A percentile compares a stretch with the other conserved stretches of the same genome.
phyloP scores from a whole-genome alignment of 2,113 vertebrate genomes.

The Callionymus lyra region DNA sequence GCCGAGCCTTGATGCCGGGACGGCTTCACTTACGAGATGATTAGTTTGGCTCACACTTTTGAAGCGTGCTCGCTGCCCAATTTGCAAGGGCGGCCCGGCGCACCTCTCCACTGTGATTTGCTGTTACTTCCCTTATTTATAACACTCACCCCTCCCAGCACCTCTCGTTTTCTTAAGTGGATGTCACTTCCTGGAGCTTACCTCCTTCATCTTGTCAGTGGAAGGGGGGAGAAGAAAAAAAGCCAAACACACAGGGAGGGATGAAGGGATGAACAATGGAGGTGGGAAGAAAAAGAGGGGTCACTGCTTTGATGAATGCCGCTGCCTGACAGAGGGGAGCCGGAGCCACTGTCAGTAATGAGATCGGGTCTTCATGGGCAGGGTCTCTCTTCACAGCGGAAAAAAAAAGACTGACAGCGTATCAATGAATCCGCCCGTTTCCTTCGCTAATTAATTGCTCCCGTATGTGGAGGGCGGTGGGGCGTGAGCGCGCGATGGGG shows the following conservation, averaged over 20 bases:
- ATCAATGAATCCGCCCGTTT: constrained; percentile 44
- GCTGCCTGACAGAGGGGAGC: constrained; percentile 30
- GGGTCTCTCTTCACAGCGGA: constrained; percentile 29
- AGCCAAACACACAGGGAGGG: constrained; percentile 18
- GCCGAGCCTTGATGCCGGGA: constrained; percentile 19
- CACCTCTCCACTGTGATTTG: not conserved
- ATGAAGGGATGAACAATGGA: not conserved
- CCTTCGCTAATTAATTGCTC: constrained; percentile 42
- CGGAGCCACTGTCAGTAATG: constrained; percentile 36
- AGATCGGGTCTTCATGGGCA: constrained; percentile 47
- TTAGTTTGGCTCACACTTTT: constrained; percentile 1
- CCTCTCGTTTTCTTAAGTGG: constrained; percentile 25
- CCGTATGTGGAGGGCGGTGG: constrained; percentile 7
- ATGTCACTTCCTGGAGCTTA: constrained; percentile 29
- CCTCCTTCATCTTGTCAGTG: constrained; percentile 38
- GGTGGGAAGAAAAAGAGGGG: constrained; percentile 12
- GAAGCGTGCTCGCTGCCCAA: constrained; percentile 1
- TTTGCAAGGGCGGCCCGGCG: constrained; percentile 6
- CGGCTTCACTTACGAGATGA: constrained; percentile 24
- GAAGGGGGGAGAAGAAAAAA: constrained; percentile 9
- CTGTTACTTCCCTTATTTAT: constrained; percentile 21
- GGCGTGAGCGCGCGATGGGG: not conserved
- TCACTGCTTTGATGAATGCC: constrained; percentile 45
- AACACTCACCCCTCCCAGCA: constrained; percentile 1
- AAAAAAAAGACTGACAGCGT: constrained; percentile 29